Evolutionary conservation across 2,797 vertebrate species (phyloP).

Genomic region (Coendou prehensilis): DNA sequence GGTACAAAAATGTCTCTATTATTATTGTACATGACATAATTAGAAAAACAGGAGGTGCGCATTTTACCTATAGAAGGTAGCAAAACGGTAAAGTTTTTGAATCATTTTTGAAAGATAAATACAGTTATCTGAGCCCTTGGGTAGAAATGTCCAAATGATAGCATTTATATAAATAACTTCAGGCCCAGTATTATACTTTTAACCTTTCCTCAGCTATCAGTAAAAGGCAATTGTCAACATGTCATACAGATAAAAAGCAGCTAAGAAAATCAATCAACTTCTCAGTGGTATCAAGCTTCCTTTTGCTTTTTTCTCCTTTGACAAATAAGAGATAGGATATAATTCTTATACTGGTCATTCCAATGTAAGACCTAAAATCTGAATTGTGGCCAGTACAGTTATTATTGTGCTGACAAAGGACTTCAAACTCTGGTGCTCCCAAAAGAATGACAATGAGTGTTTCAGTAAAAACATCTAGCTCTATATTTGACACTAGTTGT

Average conservation of each 20-base stretch:
- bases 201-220: constrained; percentile 75
- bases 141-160: constrained; percentile 67
- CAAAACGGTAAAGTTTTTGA: not conserved
- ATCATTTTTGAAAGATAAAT: not conserved
- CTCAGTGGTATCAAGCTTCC: constrained; percentile 51
- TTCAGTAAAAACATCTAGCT: not conserved
- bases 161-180: constrained; percentile 52
- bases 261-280: constrained; percentile 49
- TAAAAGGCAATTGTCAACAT: constrained; percentile 73
- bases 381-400: not conserved
- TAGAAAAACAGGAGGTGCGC: not conserved
- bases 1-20: not conserved
- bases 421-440: not conserved
- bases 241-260: constrained; percentile 66
- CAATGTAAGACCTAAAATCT: constrained; percentile 15
- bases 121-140: not conserved
- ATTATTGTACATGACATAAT: not conserved
- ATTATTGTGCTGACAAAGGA: not conserved
- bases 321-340: not conserved
- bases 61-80: not conserved
- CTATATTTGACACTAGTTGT: not conserved
- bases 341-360: not conserved
- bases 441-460: not conserved
- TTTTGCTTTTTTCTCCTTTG: constrained; percentile 49
- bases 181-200: constrained; percentile 51